Evolutionary conservation across 2,113 vertebrate species (phyloP).

Genomic region (Lanius collurio): DNA sequence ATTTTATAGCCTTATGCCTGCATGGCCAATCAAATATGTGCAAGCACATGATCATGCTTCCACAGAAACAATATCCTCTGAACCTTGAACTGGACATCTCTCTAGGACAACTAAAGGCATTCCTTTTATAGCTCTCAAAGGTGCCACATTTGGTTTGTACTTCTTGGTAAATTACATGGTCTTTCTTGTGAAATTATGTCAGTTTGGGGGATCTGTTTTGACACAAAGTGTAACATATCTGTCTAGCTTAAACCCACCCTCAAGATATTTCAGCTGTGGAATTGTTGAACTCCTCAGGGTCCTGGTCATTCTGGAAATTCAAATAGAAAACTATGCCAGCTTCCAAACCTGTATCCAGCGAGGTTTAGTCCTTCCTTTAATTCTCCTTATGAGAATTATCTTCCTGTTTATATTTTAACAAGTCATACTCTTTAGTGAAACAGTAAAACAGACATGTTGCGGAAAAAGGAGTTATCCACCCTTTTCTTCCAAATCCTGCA

Average conservation of each 20-base stretch:
- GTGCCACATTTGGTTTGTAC: neutral
- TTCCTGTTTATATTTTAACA: neutral
- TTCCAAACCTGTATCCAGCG: neutral
- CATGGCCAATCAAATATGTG: neutral
- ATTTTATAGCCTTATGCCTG: neutral
- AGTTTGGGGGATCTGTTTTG: neutral
- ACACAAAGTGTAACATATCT: neutral
- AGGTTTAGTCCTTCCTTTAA: neutral
- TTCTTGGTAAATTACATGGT: neutral
- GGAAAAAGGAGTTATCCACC: neutral
- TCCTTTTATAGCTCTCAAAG: neutral
- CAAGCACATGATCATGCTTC: neutral
- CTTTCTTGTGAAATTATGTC: neutral
- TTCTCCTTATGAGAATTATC: neutral
- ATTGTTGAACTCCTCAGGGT: neutral
- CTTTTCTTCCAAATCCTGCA: neutral
- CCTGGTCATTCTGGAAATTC: neutral
- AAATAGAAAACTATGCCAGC: neutral
- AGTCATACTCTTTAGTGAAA: neutral
- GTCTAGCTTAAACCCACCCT: neutral
- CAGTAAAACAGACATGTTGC: neutral
- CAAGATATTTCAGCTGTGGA: neutral
- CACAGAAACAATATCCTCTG: neutral
- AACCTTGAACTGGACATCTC: neutral
- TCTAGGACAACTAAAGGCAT: neutral